These are phyloP conservation scores for Polyergus mexicanus DNA, from an alignment of 1,140 invertebrate species.

Conservation along the genomic window DNA sequence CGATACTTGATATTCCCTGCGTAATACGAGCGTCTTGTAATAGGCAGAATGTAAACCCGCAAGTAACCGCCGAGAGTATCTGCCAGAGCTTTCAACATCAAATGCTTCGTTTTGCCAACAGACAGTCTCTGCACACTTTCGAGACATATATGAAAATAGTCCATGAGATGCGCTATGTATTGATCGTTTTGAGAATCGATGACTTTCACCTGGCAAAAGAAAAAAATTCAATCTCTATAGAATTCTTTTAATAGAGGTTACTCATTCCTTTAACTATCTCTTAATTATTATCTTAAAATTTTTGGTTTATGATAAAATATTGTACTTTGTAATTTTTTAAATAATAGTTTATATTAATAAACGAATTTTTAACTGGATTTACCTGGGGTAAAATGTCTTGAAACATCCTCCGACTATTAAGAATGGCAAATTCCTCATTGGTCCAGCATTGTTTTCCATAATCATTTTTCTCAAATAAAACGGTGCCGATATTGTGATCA, in stretches of 20 bases:
- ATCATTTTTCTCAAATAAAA: constrained; percentile 80
- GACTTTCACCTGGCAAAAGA: constrained; percentile 70
- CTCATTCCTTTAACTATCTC: background rate
- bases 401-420: constrained; percentile 79
- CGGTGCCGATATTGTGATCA: constrained; percentile 77
- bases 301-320: background rate
- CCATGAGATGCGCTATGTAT: constrained; percentile 81
- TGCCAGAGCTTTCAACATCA: constrained; percentile 87
- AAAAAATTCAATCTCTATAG: constrained; percentile 19
- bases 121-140: constrained; percentile 83
- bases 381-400: constrained; percentile 82
- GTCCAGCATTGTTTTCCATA: constrained; percentile 79
- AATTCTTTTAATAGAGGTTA: background rate
- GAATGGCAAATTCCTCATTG: constrained; percentile 77
- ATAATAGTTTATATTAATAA: background rate
- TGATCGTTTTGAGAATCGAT: constrained; percentile 77
- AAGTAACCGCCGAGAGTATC: constrained; percentile 87
- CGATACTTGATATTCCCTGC: constrained; percentile 88
- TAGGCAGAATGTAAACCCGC: constrained; percentile 86
- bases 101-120: constrained; percentile 83
- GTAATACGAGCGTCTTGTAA: constrained; percentile 88
- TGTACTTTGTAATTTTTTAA: background rate
- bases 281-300: background rate
- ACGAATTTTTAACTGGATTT: background rate
- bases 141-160: constrained; percentile 87